Base-by-base conservation (phyloP, 2,888 invertebrate genomes). In the Amphipyra tragopoginis region DNA sequence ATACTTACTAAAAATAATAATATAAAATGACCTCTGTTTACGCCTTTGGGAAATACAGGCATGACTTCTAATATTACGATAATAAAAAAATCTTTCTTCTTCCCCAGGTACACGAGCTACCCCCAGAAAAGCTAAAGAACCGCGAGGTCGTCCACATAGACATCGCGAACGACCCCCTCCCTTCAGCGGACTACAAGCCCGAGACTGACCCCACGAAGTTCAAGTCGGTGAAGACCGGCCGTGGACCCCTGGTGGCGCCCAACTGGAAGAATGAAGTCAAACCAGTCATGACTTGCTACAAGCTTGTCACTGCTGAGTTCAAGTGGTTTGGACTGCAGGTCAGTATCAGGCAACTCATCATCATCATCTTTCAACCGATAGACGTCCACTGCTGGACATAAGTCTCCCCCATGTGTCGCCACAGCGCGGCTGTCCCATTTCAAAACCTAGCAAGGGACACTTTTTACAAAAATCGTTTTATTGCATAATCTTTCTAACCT, bases 221-320 rank as follows among this genome's bases (percentile, higher is more conserved):
- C 93, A 97, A 97, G 90, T 99, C 99, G 51, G 92, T 94, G 83
- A 99, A 99, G 95, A 99, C 99, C 13, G 98, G 98, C 13, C 96
- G 99, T 83, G 99, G 99, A 8, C 99, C 99, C 40, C 96, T 99
- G 59, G 91, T 95, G 67, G 97, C 97, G 0, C 95, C 96, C 77
- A 96, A 97, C 74, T 99, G 99, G 98, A 97, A 97, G 93, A 96
- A 96, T 60, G 96, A 95, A 42, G 96, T 96, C 47, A 94, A 97
- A 55, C 99, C 98, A 14, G 97, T 99, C 67, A 99, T 99, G 99
- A 99, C 99, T 53, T 98, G 98, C 90, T 99, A 99, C 94, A 99
- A 99, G 94, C 96, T 99, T 79, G 99, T 99, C 82, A 98, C 98
- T 38, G 97, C 98, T 71, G 98, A 99, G 95, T 99, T 99, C 95